A percentile compares a stretch with the other conserved stretches of the same genome.
These are phyloP conservation scores for Leucopsar rothschildi DNA, from an alignment of 2,113 vertebrate species.

Conservation along the genomic window DNA sequence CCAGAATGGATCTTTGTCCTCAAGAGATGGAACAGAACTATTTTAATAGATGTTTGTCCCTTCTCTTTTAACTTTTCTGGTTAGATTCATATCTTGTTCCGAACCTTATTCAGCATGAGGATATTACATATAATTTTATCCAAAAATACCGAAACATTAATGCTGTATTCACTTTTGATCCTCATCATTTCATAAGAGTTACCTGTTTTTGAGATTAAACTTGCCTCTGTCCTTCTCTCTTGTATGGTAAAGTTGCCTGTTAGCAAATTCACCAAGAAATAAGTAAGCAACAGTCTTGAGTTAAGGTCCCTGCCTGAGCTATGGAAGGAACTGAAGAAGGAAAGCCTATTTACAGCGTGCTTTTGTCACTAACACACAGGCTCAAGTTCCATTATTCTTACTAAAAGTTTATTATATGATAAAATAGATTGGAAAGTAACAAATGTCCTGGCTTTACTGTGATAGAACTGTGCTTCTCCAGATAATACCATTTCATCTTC, in stretches of 20 bases:
- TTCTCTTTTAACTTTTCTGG: neutral
- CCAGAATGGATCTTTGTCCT: neutral
- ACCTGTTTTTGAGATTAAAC: neutral
- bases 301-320: neutral
- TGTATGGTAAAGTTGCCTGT: neutral
- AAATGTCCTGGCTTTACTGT: neutral
- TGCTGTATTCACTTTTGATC: neutral
- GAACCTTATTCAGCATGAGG: neutral
- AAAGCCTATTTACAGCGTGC: neutral
- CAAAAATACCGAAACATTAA: neutral
- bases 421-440: neutral
- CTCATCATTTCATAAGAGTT: neutral
- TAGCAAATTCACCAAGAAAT: neutral
- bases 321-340: neutral
- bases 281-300: neutral
- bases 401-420: neutral
- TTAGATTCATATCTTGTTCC: neutral
- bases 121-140: neutral
- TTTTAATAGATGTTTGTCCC: neutral
- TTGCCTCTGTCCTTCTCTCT: neutral
- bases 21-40: neutral
- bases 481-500: slow-evolving; percentile 7
- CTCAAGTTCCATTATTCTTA: neutral
- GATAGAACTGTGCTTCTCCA: neutral
- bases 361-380: neutral